Evolutionary conservation across 2,797 vertebrate genomes (phyloP).

Genomic region (Buphagus erythrorhynchus): DNA sequence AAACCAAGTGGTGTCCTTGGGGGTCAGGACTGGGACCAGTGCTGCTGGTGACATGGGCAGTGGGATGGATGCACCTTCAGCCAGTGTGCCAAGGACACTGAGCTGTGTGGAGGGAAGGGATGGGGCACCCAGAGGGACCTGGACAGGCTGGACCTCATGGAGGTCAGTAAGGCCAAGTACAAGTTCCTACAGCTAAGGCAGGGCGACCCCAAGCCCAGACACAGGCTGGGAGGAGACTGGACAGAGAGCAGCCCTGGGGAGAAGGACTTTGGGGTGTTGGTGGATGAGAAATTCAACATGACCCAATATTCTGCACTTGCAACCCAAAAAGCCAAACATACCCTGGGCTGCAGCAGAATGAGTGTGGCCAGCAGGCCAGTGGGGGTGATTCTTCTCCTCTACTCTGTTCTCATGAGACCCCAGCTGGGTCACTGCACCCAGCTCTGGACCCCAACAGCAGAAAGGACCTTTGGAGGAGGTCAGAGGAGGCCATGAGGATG

Average conservation of each 20-base stretch:
- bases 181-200: background rate
- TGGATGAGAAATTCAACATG: background rate
- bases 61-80: fast-evolving
- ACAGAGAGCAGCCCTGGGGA: background rate
- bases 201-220: background rate
- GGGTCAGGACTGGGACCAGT: fast-evolving
- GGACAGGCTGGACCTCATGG: background rate
- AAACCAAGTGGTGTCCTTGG: fast-evolving
- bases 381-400: background rate
- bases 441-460: background rate
- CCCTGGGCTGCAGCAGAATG: background rate
- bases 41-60: fast-evolving
- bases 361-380: background rate
- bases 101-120: background rate
- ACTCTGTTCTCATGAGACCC: background rate
- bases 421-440: too few species aligned
- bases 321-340: background rate
- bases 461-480: background rate
- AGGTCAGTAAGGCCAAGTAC: fast-evolving
- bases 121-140: background rate
- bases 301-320: fast-evolving
- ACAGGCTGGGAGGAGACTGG: background rate
- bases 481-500: background rate
- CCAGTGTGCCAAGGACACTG: fast-evolving
- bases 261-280: background rate